Conservation (phyloP, 2,888 invertebrate species). For the Lasioglossum marginatum region DNA sequence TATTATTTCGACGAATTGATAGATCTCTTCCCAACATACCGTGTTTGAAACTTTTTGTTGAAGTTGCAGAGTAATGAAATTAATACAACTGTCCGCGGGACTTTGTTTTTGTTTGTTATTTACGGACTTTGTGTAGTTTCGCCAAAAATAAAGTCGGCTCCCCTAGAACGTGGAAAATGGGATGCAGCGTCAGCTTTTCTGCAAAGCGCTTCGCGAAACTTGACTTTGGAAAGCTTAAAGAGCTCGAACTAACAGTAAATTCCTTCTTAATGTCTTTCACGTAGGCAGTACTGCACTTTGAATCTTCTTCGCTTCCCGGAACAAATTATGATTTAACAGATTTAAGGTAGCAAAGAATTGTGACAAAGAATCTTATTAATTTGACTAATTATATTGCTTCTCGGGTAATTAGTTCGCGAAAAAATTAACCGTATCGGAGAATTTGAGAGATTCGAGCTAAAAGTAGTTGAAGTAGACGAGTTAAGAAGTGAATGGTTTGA, state of each 20-base stretch:
- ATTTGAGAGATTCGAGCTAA: neutral
- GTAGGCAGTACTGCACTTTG: conserved; percentile 22
- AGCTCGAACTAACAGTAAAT: conserved; percentile 42
- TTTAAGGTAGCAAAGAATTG: neutral
- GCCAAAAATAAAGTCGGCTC: conserved; percentile 31
- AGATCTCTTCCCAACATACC: neutral
- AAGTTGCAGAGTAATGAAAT: neutral
- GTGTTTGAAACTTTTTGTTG: neutral
- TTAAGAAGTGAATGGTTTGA: neutral
- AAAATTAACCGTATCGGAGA: neutral
- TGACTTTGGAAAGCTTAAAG: conserved; percentile 44
- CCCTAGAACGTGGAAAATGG: conserved; percentile 31
- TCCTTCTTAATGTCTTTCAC: conserved; percentile 52
- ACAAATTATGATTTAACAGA: conserved; percentile 17
- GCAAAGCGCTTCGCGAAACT: conserved; percentile 33
- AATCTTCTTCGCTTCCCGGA: neutral
- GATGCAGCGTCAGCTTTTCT: conserved; percentile 37
- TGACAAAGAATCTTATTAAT: neutral
- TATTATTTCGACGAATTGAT: neutral
- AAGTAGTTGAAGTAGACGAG: neutral
- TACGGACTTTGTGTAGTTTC: neutral
- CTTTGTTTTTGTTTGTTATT: conserved; percentile 15
- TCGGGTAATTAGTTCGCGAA: neutral
- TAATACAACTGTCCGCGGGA: conserved; percentile 9
- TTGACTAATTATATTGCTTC: neutral